Evolutionary conservation across 2,113 vertebrate genomes (phyloP), one percentile per base, ranked within the genome.

Genomic region (Oxygymnocypris stewartii): DNA sequence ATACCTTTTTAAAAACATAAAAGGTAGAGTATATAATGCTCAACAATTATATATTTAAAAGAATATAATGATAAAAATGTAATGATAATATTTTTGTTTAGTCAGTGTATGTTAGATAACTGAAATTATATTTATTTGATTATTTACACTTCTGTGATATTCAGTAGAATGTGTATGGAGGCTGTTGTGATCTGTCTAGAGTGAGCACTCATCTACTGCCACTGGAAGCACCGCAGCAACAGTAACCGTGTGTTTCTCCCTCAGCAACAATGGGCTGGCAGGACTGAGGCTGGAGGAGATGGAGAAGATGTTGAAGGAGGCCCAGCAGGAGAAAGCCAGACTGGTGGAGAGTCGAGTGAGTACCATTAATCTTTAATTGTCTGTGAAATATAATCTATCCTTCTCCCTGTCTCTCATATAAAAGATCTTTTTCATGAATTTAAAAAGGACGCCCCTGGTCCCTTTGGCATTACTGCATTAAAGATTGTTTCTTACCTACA

Each of bases 231-330:
- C 42, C 61, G 10, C 73, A 73, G 51, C 65, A 86, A 88, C 85
- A n/a, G 40, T 78, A 85, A 13, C 16, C 11, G 86, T 90, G 63
- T 89, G 85, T 86, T 78, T 87, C 63, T 82, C 67, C 63, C 86
- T 77, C 89, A 97, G 97, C 44, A 93, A 94, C 78, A 96, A 96
- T 0, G 96, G 96, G 57, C 88, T 96, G 77, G 98, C 98, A 18
- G 90, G 91, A 18, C 95, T 96, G 71, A 96, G 96, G 93, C 95
- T 98, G 0, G 97, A 99, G 83, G 98, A 99, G 95, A 98, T 99
- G 97, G 98, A 99, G 93, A 97, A 96, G 94, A 96, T 99, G 97
- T 86, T 99, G 89, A 97, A 95, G 89, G 97, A 99, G 90, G 97
- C 97, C 0, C 97, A 97, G 0, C 95, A 96, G 0, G 97, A 99